Evolutionary conservation across 1,140 invertebrate species (phyloP), one percentile per base, ranked within the genome.

Genomic region (Drepana arcuata): DNA sequence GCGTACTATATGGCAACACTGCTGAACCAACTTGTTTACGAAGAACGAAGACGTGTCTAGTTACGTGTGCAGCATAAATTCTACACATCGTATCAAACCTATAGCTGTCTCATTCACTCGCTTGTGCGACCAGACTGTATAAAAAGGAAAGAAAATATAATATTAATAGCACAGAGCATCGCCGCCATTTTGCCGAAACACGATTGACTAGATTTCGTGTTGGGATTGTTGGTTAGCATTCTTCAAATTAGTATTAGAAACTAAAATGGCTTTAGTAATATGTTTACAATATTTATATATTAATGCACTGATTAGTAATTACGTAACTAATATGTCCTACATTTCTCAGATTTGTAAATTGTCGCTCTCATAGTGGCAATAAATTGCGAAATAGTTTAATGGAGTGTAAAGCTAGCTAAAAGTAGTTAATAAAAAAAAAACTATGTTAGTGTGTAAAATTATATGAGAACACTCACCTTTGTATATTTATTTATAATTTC

Each of bases 151-250:
- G 59, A 50, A 49, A 50, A 70, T 70, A 52, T 70, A n/a, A n/a
- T n/a, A 77, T 74, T 73, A 71, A 79, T 77, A 75, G 67, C 64
- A 70, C 66, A 59, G 54, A 68, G 54, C 56, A 56, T 59, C 62
- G 73, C 62, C 72, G 78, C 78, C 78, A 82, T 82, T 74, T 82
- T 82, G 73, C 71, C 65, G 49, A 63, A 67, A 62, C 66, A 51
- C 53, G 61, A 54, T 45, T 59, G 41, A 68, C 53, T 71, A 63
- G 59, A 78, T 68, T 75, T 48, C 63, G 46, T 58, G 46, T 33
- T 50, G 38, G n/a, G 28, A 54, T 21, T 38, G 42, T 49, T 49
- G 16, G 28, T 44, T n/a, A 39, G 13, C 21, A 39, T 38, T 48
- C 25, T 33, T 14, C 34, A 26, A 21, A 30, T 7, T 21, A 27